Evolutionary conservation across 2,797 vertebrate species (phyloP).

Genomic region (Tokudaia muenninki): DNA sequence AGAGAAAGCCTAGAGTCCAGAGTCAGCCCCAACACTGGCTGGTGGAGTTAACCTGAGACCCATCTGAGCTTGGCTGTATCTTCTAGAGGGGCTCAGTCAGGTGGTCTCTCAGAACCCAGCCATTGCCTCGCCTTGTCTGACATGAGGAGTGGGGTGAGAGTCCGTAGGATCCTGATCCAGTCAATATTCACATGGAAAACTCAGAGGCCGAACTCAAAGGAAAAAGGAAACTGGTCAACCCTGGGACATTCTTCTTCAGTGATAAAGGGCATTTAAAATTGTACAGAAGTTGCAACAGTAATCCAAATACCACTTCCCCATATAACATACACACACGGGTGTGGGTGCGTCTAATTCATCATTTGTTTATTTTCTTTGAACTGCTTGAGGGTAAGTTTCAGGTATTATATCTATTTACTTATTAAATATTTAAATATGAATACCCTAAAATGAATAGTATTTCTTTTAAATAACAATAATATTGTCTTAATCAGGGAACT

Average conservation of each 20-base stretch:
- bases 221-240: neutral
- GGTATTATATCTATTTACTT: neutral
- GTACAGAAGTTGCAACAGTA: neutral
- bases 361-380: conserved; percentile 17
- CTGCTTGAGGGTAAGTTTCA: conserved; percentile 27
- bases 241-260: neutral
- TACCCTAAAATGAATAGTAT: conserved; percentile 46
- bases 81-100: neutral
- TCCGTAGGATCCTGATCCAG: neutral
- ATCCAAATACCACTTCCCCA: neutral
- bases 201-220: neutral
- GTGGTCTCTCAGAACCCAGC: neutral
- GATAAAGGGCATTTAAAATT: neutral
- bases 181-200: neutral
- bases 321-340: neutral
- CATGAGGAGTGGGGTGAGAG: neutral
- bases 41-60: neutral
- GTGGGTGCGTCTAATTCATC: neutral
- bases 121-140: fast-evolving
- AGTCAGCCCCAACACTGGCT: neutral
- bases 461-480: neutral
- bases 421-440: neutral
- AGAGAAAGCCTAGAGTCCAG: neutral
- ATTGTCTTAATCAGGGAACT: conserved; percentile 44
- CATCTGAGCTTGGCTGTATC: neutral